phyloP scores from a whole-genome alignment of 23 tunicate species.

The Oikopleura albicans region DNA sequence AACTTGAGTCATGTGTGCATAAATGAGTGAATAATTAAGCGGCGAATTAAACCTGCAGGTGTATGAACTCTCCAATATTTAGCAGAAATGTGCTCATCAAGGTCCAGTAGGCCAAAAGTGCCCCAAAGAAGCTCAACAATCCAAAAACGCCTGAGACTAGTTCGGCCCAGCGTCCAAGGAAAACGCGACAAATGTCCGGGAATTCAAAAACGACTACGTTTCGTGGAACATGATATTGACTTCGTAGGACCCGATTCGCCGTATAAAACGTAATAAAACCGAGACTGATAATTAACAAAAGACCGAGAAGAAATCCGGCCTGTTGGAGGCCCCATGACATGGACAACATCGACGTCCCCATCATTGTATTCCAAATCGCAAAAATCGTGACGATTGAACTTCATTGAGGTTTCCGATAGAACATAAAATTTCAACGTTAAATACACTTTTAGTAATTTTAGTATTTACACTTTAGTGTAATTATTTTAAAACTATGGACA shows the following conservation, averaged over 20 bases:
- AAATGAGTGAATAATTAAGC: no score
- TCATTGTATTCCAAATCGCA: constrained; percentile 96
- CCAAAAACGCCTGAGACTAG: constrained; percentile 47
- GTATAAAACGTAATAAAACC: constrained; percentile 52
- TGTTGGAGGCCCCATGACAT: constrained; percentile 90
- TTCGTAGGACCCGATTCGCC: constrained; percentile 42
- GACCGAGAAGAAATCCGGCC: constrained; percentile 59
- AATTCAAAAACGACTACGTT: constrained; percentile 41
- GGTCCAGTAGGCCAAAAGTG: constrained; percentile 83
- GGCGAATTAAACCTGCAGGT: constrained; percentile 13
- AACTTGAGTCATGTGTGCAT: no score
- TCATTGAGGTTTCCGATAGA: no score
- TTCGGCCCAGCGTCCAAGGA: constrained; percentile 47
- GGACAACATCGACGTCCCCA: constrained; percentile 82
- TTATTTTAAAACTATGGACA: no score
- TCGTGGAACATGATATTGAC: constrained; percentile 21
- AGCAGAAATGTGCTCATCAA: constrained; percentile 59
- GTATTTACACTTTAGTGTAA: no score
- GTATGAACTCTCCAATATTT: constrained; percentile 46
- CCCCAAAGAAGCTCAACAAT: constrained; percentile 62
- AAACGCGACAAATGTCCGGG: constrained; percentile 43
- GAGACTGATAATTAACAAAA: constrained; percentile 27
- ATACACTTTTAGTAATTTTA: no score
- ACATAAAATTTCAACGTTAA: no score
- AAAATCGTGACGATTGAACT: constrained; percentile 20